A percentile compares a stretch with the other conserved stretches of the same genome.
Conservation (phyloP, 2,113 vertebrate species). For the Poeciliopsis turrubarensis region DNA sequence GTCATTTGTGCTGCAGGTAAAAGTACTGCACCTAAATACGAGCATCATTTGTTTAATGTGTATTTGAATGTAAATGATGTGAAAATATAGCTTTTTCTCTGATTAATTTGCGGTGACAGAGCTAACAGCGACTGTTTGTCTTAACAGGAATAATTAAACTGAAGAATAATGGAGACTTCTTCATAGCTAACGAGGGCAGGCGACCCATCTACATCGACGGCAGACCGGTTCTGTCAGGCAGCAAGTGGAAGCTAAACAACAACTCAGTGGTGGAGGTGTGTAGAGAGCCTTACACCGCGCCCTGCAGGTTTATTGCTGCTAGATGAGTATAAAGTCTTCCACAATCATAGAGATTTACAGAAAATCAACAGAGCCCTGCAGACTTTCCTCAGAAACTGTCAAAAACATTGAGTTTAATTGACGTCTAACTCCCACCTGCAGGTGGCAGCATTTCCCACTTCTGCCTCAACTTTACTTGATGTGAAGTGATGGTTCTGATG, state of each 20-base stretch:
- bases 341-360: too few relatives aligned
- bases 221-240: conserved; percentile 91
- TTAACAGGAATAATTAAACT: conserved; percentile 91
- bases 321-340: background rate
- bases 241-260: conserved; percentile 96
- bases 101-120: background rate
- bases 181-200: conserved; percentile 93
- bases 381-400: too few relatives aligned
- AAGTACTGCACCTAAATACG: background rate
- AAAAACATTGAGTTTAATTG: too few relatives aligned
- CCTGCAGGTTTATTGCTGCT: background rate
- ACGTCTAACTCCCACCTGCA: too few relatives aligned
- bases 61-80: too few relatives aligned
- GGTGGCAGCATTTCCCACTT: background rate
- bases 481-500: too few relatives aligned
- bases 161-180: conserved; percentile 96
- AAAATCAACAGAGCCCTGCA: too few relatives aligned
- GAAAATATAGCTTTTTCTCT: too few relatives aligned
- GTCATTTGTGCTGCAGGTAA: background rate
- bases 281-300: conserved; percentile 6
- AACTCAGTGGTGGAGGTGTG: conserved; percentile 94
- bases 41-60: too few relatives aligned
- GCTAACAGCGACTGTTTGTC: background rate
- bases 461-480: too few relatives aligned
- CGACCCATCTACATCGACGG: conserved; percentile 94